Evolutionary conservation across 1,140 invertebrate species (phyloP).

Genomic region (Ladona fulva): DNA sequence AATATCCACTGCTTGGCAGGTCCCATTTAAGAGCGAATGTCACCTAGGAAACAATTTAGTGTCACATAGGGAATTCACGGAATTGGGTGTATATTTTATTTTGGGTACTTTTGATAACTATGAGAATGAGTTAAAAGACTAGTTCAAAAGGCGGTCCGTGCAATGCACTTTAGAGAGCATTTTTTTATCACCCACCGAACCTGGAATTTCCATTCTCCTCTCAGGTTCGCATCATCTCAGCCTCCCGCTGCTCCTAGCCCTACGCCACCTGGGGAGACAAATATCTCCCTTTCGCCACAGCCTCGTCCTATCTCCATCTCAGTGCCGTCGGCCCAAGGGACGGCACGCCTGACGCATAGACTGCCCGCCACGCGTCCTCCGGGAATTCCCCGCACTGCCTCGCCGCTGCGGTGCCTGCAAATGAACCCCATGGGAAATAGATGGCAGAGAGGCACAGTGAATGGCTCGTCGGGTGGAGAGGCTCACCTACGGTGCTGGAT

Average conservation of each 20-base stretch:
- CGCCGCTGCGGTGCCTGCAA: not conserved
- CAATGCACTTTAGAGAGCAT: no score
- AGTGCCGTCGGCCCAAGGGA: not conserved
- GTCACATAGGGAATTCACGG: no score
- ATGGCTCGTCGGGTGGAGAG: not conserved
- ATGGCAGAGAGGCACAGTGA: not conserved
- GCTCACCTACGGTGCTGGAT: not conserved
- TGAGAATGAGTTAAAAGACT: no score
- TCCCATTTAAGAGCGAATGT: no score
- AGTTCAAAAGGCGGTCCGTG: no score
- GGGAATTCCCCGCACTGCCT: not conserved
- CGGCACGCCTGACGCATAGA: not conserved
- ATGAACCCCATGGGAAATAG: not conserved
- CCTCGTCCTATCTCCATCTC: not conserved
- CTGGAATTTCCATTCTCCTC: no score
- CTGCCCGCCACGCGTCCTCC: not conserved
- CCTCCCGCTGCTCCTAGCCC: not conserved
- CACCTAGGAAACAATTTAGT: no score
- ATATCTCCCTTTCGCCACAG: not conserved
- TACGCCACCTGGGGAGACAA: not conserved
- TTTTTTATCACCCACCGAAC: no score
- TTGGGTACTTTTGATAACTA: no score
- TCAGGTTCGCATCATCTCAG: not conserved
- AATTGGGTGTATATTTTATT: no score
- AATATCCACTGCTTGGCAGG: no score